phyloP scores from a whole-genome alignment of 2,888 invertebrate species.

The Noctua janthe region DNA sequence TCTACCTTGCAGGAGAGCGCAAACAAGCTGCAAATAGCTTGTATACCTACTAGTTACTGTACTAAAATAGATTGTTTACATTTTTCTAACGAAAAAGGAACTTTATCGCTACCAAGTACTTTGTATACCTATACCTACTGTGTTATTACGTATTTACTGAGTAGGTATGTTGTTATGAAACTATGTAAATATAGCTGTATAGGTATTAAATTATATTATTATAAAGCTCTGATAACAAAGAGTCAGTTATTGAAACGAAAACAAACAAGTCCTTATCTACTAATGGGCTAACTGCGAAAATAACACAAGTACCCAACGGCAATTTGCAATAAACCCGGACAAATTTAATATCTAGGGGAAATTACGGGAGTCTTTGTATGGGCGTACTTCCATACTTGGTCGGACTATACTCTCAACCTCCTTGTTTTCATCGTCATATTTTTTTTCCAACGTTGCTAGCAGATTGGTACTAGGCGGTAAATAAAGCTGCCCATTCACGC shows the following conservation, averaged over 20 bases:
- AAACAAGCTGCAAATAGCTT: constrained; percentile 22
- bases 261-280: constrained; percentile 73
- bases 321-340: constrained; percentile 69
- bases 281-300: constrained; percentile 67
- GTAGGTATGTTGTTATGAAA: constrained; percentile 57
- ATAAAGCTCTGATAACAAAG: constrained; percentile 57
- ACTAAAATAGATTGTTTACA: constrained; percentile 38
- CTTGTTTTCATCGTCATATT: constrained; percentile 85
- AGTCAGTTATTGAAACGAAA: constrained; percentile 67
- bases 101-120: not conserved
- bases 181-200: constrained; percentile 18
- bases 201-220: constrained; percentile 41
- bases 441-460: constrained; percentile 79
- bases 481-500: constrained; percentile 75
- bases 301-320: constrained; percentile 66
- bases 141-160: constrained; percentile 37
- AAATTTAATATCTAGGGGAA: constrained; percentile 62
- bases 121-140: not conserved
- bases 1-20: constrained; percentile 19
- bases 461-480: constrained; percentile 75
- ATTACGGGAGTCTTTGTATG: constrained; percentile 78
- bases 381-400: constrained; percentile 71
- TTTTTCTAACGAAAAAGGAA: constrained; percentile 21
- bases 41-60: not conserved
- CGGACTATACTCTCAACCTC: constrained; percentile 80